These are phyloP conservation scores for Lasiurus borealis DNA, from an alignment of 2,113 vertebrate genomes.

Conservation along the genomic window DNA sequence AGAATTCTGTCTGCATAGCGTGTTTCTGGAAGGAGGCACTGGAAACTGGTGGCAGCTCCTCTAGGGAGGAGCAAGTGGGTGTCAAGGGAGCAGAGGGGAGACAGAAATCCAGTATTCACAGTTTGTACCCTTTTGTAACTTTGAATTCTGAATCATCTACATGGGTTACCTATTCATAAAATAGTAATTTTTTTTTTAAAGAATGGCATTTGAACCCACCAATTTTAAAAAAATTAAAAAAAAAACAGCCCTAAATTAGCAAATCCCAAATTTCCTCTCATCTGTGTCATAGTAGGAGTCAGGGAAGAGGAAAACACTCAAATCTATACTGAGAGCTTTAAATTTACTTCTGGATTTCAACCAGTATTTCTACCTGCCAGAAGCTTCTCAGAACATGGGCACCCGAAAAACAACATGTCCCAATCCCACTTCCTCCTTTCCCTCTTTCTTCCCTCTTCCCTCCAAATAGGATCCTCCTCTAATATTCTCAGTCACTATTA, in stretches of 20 bases:
- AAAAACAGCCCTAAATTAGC: not conserved
- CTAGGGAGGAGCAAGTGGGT: not conserved
- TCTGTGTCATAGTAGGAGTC: not conserved
- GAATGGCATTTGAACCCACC: not conserved
- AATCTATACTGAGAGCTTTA: not conserved
- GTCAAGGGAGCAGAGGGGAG: not conserved
- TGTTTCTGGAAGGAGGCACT: not conserved
- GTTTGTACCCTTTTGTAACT: not conserved
- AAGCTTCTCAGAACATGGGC: too few species aligned
- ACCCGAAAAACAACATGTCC: not conserved
- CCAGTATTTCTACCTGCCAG: not conserved
- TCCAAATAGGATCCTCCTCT: not conserved
- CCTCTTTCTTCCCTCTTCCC: not conserved
- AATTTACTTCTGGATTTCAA: constrained; percentile 3
- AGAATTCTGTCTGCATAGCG: not conserved
- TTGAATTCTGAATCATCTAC: not conserved
- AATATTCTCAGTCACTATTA: not conserved
- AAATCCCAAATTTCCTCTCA: not conserved
- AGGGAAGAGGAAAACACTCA: not conserved
- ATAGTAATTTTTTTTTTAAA: not conserved
- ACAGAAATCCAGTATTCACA: not conserved
- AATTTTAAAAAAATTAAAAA: too few species aligned
- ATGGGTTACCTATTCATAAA: not conserved
- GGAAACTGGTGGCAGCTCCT: not conserved
- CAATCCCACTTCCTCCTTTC: not conserved